Evolutionary conservation across 2,888 invertebrate genomes (phyloP).

Genomic region (Epistrophe eligans): DNA sequence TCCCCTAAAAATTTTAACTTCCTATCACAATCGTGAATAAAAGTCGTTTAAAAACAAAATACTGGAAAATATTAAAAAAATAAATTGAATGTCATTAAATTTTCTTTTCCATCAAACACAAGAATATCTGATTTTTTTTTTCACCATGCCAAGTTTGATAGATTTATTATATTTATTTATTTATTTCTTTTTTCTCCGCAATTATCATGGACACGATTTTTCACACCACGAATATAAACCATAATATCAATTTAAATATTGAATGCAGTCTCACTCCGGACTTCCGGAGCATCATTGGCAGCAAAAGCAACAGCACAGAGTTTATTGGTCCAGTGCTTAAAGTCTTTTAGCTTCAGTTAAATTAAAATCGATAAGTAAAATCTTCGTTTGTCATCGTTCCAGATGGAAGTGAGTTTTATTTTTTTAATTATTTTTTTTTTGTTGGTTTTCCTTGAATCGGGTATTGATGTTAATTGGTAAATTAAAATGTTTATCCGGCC

Average conservation of each 20-base stretch:
- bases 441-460: conserved; percentile 23
- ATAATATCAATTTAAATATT: neutral
- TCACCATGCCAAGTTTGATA: neutral
- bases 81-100: neutral
- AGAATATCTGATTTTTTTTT: neutral
- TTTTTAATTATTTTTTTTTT: neutral
- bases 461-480: conserved; percentile 58
- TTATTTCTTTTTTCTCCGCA: neutral
- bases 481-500: conserved; percentile 66
- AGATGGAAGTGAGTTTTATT: neutral
- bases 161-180: neutral
- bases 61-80: too few relatives aligned
- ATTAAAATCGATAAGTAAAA: conserved; percentile 54
- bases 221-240: conserved; percentile 1
- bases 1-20: too few relatives aligned
- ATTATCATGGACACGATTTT: neutral
- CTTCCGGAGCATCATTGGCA: neutral
- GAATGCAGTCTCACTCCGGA: neutral
- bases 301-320: neutral
- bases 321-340: conserved; percentile 1
- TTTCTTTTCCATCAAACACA: neutral
- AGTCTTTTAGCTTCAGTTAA: neutral
- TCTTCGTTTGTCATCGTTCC: neutral
- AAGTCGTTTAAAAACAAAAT: too few relatives aligned
- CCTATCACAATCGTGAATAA: too few relatives aligned